Evolutionary conservation across 92 coral and sea anemone species (phyloP), one percentile per base, ranked within the genome.

Genomic region (Actinostola sp.): DNA sequence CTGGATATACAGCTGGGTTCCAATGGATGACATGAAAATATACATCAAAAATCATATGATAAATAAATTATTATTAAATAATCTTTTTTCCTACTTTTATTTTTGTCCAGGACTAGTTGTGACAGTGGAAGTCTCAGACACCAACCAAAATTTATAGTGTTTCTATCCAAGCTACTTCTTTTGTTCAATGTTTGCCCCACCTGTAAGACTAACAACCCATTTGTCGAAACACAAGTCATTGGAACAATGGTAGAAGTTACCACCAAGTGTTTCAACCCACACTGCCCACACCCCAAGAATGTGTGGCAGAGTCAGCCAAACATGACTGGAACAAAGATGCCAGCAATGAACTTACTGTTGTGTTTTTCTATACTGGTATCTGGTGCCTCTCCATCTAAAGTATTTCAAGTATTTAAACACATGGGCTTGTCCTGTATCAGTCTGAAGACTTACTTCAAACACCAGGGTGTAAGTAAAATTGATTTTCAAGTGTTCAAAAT

Each of bases 241-340:
- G 87, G 83, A 43, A 75, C 87, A 57, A 76, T 82, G 78, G 87
- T 82, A 28, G 46, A 82, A 39, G 55, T 82, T n/a, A 57, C 58
- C 30, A 67, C 72, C 6, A 36, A 34, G 41, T 82, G 87, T 62
- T 67, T 54, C 38, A 82, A 82, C 53, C 83, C 77, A 25, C 32
- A 75, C 35, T 75, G 82, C 56, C 75, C 75, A 25, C 11, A 74
- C 30, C 82, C 82, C 17, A 75, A 17, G 44, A 53, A 81, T 64
- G 75, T 76, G 19, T 81, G 86, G 86, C 51, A 43, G 50, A 82
- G 83, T 58, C 87, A 82, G 41, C 83, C 77, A 1, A 48, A 64
- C 42, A 82, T 75, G 82, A 63, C 73, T 12, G 85, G 74, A 51
- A 80, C 85, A 4, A 80, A 44, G 65, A 80, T 80, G 85, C 60